Percentiles rank a stretch among this genome's conserved stretches.
Evolutionary conservation across 2,888 invertebrate genomes (phyloP).

Genomic region (Pseudolycoriella hygida): DNA sequence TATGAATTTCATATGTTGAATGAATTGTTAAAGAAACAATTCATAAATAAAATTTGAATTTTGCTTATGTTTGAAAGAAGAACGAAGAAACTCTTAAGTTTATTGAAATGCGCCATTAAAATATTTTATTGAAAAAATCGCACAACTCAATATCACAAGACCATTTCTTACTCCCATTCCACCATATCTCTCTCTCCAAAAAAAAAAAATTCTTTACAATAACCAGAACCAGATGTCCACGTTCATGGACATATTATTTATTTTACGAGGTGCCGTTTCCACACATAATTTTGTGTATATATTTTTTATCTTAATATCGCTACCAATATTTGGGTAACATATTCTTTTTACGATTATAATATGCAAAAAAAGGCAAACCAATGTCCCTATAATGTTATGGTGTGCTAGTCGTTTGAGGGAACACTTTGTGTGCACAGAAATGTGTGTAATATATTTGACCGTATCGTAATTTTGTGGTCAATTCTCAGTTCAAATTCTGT

Average conservation of each 20-base stretch:
- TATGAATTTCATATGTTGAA: too few species aligned
- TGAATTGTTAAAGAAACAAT: too few species aligned
- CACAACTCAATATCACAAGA: too few species aligned
- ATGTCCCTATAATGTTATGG: background rate
- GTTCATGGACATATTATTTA: constrained; percentile 6
- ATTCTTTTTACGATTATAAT: constrained; percentile 28
- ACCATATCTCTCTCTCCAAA: too few species aligned
- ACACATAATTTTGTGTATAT: constrained; percentile 14
- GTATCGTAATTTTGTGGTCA: background rate
- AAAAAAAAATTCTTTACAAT: too few species aligned
- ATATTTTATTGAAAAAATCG: too few species aligned
- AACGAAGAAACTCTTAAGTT: too few species aligned
- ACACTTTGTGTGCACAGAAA: background rate
- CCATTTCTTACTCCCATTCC: too few species aligned
- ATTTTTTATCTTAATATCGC: constrained; percentile 2
- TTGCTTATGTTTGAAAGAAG: too few species aligned
- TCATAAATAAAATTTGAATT: too few species aligned
- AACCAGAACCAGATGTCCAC: background rate
- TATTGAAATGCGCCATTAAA: too few species aligned
- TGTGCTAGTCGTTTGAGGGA: background rate
- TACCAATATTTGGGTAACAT: constrained; percentile 13
- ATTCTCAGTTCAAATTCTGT: background rate
- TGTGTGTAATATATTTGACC: background rate
- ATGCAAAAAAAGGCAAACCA: constrained; percentile 19
- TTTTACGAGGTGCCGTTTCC: constrained; percentile 16